Base-by-base conservation (phyloP, 2,113 vertebrate genomes). In the Irena cyanogastra region DNA sequence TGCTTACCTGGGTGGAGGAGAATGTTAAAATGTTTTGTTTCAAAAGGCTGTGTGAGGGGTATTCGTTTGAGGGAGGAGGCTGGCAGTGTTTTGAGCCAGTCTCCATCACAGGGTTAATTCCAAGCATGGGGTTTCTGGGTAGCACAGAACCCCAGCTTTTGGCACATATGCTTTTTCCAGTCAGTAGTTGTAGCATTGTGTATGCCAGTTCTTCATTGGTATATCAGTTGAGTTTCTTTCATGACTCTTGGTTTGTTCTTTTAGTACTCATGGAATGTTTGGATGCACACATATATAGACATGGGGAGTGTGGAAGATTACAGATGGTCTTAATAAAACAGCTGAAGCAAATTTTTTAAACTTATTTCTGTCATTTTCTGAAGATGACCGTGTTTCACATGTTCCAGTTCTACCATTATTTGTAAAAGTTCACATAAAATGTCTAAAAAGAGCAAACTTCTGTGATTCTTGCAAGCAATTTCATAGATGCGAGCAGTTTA, bases 71-170 rank as follows among this genome's bases (percentile, higher is more conserved):
- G 16, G 33, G 14, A 37, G 27, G 23, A 20, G 18, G 7, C 16
- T 52, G 69, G 64, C 26, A 79, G 53, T 0, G 0, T 45, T 56
- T 79, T 63, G 39, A 41, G 21, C 13, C 16, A 47, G 9, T 41
- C 35, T 86, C 54, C 33, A 27, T 61, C 23, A 22, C 19, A 19
- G 57, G 0, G 1, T 57, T 50, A 15, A 21, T 56, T 68, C 5
- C 39, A 64, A n/a, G 47, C 0, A 0, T 18, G 44, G 56, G 19
- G 1, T 33, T 31, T 90, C 47, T 35, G 19, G 30, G n/a, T 39
- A 23, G n/a, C 19, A 31, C 22, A 33, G 33, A 35, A 8, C 28
- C 31, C 4, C 14, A 6, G 39, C 19, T 77, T 69, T 42, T 31
- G 6, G 30, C 27, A 7, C 1, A 16, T n/a, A 19, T 69, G 27